These are phyloP conservation scores for Conger conger DNA, from an alignment of 2,113 vertebrate genomes.

Conservation along the genomic window DNA sequence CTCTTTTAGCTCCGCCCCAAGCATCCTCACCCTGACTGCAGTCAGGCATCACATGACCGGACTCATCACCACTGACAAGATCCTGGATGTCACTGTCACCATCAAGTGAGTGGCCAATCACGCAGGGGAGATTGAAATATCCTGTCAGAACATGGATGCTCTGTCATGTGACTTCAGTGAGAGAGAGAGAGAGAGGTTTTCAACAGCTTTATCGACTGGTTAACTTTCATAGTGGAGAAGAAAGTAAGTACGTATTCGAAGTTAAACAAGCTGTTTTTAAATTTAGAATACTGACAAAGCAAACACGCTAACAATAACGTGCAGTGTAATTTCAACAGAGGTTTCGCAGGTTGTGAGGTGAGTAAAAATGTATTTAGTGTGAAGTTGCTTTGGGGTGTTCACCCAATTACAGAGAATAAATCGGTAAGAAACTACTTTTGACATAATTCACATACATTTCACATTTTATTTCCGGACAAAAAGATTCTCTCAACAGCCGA, in stretches of 20 bases:
- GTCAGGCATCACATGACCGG: conserved; percentile 94
- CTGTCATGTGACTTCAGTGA: background rate
- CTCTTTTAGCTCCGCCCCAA: conserved; percentile 84
- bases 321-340: background rate
- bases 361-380: background rate
- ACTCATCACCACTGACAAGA: conserved; percentile 88
- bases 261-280: too few relatives aligned
- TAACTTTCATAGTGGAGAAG: too few relatives aligned
- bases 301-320: too few relatives aligned
- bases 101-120: conserved; percentile 81
- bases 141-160: background rate
- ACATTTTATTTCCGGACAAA: background rate
- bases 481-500: background rate
- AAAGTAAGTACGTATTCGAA: too few relatives aligned
- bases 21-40: conserved; percentile 91
- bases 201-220: too few relatives aligned
- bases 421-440: background rate
- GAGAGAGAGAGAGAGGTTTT: too few relatives aligned
- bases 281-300: too few relatives aligned
- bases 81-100: conserved; percentile 90
- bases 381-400: background rate
- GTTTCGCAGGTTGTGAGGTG: background rate
- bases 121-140: too few relatives aligned
- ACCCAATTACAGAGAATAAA: background rate
- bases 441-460: background rate